Evolutionary conservation across 2,113 vertebrate genomes (phyloP).

Genomic region (Glareola pratincola): DNA sequence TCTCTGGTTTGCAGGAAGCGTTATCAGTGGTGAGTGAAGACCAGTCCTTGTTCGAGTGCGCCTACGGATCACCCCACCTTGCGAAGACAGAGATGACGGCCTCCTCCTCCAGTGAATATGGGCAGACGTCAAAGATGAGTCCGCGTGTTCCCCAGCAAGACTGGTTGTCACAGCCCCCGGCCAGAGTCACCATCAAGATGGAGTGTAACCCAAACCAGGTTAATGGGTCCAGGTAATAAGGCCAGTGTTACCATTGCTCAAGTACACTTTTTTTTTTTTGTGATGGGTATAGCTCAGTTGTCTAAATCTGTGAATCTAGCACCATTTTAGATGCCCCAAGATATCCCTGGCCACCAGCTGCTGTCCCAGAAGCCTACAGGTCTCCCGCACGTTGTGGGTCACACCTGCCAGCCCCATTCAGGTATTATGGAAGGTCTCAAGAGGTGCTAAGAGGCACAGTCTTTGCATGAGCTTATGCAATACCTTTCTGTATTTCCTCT

Average conservation of each 20-base stretch:
- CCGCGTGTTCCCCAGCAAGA: conserved; percentile 85
- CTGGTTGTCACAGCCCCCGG: conserved; percentile 81
- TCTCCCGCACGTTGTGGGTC: neutral
- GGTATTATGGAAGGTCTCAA: neutral
- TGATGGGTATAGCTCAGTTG: neutral
- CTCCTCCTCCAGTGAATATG: conserved; percentile 85
- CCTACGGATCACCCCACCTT: conserved; percentile 84
- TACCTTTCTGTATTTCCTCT: neutral
- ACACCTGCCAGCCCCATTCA: neutral
- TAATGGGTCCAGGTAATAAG: conserved; percentile 84
- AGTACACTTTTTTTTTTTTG: neutral
- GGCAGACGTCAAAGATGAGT: conserved; percentile 86
- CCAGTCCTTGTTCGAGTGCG: conserved; percentile 87
- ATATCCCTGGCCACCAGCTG: neutral
- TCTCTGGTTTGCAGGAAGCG: conserved; percentile 77
- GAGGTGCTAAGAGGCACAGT: neutral
- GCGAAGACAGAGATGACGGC: conserved; percentile 86
- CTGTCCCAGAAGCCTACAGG: neutral
- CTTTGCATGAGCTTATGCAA: neutral
- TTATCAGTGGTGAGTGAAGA: conserved; percentile 89
- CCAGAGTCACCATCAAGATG: conserved; percentile 89
- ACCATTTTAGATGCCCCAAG: neutral
- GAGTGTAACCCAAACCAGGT: conserved; percentile 84
- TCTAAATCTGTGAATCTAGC: neutral
- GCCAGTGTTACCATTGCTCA: neutral